These are phyloP conservation scores for Notospermus geniculatus DNA, from an alignment of 1,140 invertebrate genomes.

Conservation along the genomic window DNA sequence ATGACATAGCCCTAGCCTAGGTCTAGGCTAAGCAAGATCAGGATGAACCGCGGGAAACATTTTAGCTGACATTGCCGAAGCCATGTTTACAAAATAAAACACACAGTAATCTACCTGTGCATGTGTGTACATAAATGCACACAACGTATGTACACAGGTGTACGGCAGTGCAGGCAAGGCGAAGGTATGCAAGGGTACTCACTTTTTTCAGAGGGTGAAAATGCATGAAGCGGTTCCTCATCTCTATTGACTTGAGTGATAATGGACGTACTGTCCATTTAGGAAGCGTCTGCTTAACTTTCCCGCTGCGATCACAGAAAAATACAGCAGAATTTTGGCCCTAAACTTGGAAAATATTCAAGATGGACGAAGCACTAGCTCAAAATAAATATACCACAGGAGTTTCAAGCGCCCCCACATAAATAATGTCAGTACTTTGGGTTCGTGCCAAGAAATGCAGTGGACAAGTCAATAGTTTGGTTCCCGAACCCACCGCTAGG, in stretches of 20 bases:
- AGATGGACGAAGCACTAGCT: constrained; percentile 16
- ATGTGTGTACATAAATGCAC: neutral
- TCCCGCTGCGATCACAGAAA: constrained; percentile 7
- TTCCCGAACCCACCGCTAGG: no score
- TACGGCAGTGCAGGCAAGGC: constrained; percentile 42
- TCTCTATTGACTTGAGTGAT: constrained; percentile 95
- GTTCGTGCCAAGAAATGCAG: no score
- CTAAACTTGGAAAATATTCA: constrained; percentile 18
- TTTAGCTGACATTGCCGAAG: no score
- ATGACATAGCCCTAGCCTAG: no score
- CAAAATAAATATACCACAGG: constrained; percentile 14
- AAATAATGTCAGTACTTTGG: no score
- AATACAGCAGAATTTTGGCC: neutral
- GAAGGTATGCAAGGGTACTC: constrained; percentile 54
- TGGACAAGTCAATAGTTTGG: no score
- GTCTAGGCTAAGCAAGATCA: no score
- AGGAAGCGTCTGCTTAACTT: constrained; percentile 47
- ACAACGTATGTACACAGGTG: neutral
- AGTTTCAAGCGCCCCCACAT: neutral
- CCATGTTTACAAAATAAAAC: no score
- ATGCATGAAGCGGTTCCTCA: constrained; percentile 91
- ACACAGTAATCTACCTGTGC: no score
- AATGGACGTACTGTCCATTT: constrained; percentile 98
- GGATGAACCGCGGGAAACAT: no score
- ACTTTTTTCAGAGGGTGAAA: constrained; percentile 84